Conservation (phyloP, 2,113 vertebrate species). For the Lathamus discolor region DNA sequence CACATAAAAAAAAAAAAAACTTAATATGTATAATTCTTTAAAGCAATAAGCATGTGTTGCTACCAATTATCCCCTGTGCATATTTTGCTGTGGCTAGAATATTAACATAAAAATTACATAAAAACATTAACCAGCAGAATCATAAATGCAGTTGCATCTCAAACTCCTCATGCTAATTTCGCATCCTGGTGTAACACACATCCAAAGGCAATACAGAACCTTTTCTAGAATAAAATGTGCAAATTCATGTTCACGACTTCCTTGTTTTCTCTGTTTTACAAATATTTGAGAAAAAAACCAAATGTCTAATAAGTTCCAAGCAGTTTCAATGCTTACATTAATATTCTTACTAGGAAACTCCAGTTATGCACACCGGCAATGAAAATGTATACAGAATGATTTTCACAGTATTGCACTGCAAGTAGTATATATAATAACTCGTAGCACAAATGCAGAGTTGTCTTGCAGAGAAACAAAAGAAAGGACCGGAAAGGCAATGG, state of each 20-base stretch:
- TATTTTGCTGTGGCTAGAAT: not conserved
- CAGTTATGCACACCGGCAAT: not conserved
- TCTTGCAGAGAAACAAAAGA: not conserved
- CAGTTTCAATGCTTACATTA: not conserved
- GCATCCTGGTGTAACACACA: not conserved
- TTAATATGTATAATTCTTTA: not conserved
- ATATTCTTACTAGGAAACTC: not conserved
- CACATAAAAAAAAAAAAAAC: not conserved
- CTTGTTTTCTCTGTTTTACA: not conserved
- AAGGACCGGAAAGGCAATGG: not conserved
- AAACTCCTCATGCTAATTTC: not conserved
- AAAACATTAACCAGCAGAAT: constrained; percentile 18
- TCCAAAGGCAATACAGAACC: not conserved
- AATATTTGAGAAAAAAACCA: not conserved
- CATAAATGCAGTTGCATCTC: not conserved
- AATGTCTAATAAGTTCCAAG: not conserved
- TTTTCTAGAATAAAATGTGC: not conserved
- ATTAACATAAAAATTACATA: constrained; percentile 23
- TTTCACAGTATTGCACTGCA: not conserved
- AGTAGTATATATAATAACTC: not conserved
- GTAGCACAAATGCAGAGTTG: not conserved
- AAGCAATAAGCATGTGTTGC: constrained; percentile 1
- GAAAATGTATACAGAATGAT: not conserved
- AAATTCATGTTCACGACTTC: not conserved
- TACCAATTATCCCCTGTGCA: not conserved